Conservation (phyloP, 1,140 invertebrate species). For the Maconellicoccus hirsutus region DNA sequence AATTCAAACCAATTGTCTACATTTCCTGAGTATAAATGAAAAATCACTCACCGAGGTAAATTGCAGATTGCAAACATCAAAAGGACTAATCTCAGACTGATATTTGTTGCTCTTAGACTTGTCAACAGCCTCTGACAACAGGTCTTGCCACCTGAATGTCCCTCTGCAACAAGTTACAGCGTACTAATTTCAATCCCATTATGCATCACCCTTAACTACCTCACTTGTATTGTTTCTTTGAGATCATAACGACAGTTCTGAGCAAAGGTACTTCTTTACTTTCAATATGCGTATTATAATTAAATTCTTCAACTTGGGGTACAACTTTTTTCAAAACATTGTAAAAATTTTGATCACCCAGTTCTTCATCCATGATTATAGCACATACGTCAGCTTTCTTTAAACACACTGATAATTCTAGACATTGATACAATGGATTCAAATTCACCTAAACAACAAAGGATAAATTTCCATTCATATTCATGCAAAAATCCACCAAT, state of each 20-base stretch:
- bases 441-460: conserved; percentile 52
- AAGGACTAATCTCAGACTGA: conserved; percentile 41
- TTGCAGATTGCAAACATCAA: conserved; percentile 63
- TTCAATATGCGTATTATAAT: background rate
- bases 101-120: background rate
- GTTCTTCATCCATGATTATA: conserved; percentile 51
- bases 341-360: conserved; percentile 60
- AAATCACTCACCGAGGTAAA: conserved; percentile 69
- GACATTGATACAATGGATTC: conserved; percentile 67
- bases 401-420: conserved; percentile 67
- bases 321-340: conserved; percentile 42
- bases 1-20: too few species aligned
- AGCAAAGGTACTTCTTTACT: background rate
- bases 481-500: conserved; percentile 17
- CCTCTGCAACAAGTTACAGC: conserved; percentile 39
- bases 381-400: conserved; percentile 64
- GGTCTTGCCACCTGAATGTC: background rate
- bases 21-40: too few species aligned
- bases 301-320: conserved; percentile 23
- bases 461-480: background rate
- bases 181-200: too few species aligned
- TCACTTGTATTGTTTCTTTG: background rate
- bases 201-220: too few species aligned
- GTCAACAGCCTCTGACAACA: background rate
- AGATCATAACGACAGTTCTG: background rate